Conservation (phyloP, 2,113 vertebrate genomes). For the Conger conger region DNA sequence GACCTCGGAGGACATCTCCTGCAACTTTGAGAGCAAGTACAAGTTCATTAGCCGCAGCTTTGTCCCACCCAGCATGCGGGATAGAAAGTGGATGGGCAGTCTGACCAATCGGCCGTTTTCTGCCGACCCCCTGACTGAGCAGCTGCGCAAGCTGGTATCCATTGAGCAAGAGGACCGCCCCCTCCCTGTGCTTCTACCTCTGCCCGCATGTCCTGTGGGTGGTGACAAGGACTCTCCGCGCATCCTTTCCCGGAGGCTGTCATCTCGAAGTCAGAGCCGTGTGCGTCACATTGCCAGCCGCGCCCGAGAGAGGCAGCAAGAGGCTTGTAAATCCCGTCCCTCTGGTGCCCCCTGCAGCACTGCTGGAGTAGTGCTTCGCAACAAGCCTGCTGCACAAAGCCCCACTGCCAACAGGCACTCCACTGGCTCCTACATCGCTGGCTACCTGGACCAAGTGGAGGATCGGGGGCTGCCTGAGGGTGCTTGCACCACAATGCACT, state of each 20-base stretch:
- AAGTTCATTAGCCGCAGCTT: constrained; percentile 92
- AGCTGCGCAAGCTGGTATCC: constrained; percentile 83
- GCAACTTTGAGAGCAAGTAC: constrained; percentile 96
- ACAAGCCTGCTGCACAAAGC: constrained; percentile 65
- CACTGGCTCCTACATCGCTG: constrained; percentile 89
- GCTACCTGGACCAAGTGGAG: constrained; percentile 77
- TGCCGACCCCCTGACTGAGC: constrained; percentile 82
- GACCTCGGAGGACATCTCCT: constrained; percentile 94
- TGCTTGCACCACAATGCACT: constrained; percentile 68
- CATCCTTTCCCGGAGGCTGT: constrained; percentile 82
- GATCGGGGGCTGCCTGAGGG: constrained; percentile 86
- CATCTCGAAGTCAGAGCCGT: constrained; percentile 91
- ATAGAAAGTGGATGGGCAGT: constrained; percentile 57
- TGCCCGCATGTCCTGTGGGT: constrained; percentile 26
- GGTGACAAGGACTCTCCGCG: constrained; percentile 71
- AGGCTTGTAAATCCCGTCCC: constrained; percentile 73
- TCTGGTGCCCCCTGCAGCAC: constrained; percentile 28
- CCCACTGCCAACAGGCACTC: constrained; percentile 80
- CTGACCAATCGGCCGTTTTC: constrained; percentile 59
- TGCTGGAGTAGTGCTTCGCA: constrained; percentile 77
- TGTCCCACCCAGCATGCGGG: constrained; percentile 73
- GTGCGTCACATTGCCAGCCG: constrained; percentile 94
- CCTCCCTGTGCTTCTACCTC: constrained; percentile 19
- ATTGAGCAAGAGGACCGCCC: constrained; percentile 78
- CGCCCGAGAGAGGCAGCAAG: constrained; percentile 88